Percentiles rank a stretch among this genome's conserved stretches.
Conservation (phyloP, 2,113 vertebrate genomes). For the Amia ocellicauda region DNA sequence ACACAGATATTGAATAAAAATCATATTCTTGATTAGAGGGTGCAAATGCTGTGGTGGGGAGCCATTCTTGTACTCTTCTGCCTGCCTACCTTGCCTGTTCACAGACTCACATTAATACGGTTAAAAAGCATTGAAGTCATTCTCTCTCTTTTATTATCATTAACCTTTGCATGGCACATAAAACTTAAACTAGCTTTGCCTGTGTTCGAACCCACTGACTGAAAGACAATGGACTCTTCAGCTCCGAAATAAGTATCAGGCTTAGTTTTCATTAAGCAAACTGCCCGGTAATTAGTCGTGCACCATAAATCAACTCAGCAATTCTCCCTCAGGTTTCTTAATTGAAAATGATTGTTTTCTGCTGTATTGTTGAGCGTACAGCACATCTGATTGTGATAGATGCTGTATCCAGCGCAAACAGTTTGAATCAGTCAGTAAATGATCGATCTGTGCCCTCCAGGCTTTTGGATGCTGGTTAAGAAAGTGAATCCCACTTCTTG, state of each 20-base stretch:
- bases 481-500: slow-evolving; percentile 50
- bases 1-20: slow-evolving; percentile 2
- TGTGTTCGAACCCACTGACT: slow-evolving; percentile 59
- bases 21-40: neutral
- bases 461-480: slow-evolving; percentile 56
- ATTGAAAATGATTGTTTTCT: slow-evolving; percentile 87
- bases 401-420: slow-evolving; percentile 71
- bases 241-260: slow-evolving; percentile 75
- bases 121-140: slow-evolving; percentile 35
- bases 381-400: slow-evolving; percentile 72
- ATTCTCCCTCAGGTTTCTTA: slow-evolving; percentile 77
- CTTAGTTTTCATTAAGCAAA: slow-evolving; percentile 82
- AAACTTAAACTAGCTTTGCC: slow-evolving; percentile 31
- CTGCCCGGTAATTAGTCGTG: slow-evolving; percentile 78
- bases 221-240: slow-evolving; percentile 79
- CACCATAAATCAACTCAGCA: slow-evolving; percentile 78
- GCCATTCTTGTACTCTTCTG: too few species aligned
- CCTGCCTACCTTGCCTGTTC: too few species aligned
- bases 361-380: slow-evolving; percentile 65
- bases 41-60: too few species aligned
- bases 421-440: slow-evolving; percentile 77
- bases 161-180: slow-evolving; percentile 43
- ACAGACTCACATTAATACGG: slow-evolving; percentile 18
- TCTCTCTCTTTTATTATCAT: slow-evolving; percentile 40
- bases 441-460: slow-evolving; percentile 76